Conservation (phyloP, 2,888 invertebrate species). For the Heterodera filipjevi region DNA sequence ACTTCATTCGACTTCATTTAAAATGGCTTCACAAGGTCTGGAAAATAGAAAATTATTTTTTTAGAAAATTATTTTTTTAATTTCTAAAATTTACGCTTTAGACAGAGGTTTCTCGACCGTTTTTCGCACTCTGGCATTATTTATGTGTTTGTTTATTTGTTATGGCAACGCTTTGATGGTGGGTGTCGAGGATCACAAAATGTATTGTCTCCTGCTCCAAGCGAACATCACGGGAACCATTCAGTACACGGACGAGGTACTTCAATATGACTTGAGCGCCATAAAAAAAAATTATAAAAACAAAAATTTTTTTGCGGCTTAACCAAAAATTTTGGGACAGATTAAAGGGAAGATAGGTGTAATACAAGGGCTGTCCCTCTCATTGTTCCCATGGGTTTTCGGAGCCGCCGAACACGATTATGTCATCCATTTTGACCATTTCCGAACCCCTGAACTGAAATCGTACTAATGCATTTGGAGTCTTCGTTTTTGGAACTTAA, state of each 20-base stretch:
- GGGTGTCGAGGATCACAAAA: background rate
- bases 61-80: background rate
- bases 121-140: background rate
- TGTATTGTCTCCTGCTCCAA: conserved; percentile 50
- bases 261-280: background rate
- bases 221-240: conserved; percentile 42
- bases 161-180: background rate
- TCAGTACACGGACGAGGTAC: conserved; percentile 35
- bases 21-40: too few species aligned
- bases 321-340: too few species aligned
- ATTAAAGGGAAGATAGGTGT: too few species aligned
- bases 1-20: too few species aligned
- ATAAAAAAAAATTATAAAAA: conserved; percentile 28
- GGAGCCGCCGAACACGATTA: too few species aligned
- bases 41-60: background rate
- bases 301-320: too few species aligned
- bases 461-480: too few species aligned
- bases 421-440: too few species aligned
- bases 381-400: too few species aligned
- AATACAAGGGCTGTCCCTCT: too few species aligned
- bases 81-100: background rate
- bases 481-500: too few species aligned
- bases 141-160: background rate
- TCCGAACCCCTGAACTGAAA: too few species aligned
- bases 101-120: background rate